Percentiles rank a stretch among this genome's conserved stretches.
Evolutionary conservation across 2,113 vertebrate genomes (phyloP).

Genomic region (Phaethon lepturus): DNA sequence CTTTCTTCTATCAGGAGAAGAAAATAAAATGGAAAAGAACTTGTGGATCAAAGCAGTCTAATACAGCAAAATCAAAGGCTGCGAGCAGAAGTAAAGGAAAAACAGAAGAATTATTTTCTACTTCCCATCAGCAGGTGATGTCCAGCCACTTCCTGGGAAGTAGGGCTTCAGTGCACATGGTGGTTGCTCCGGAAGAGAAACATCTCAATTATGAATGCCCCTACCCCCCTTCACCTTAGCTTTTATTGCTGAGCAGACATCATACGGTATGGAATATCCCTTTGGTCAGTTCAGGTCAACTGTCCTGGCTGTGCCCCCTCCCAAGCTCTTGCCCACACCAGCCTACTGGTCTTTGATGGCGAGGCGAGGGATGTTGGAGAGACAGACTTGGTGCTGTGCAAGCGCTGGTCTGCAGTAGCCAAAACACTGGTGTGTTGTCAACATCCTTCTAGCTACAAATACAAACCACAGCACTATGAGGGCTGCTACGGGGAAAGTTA

Average conservation of each 20-base stretch:
- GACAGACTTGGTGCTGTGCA: background rate
- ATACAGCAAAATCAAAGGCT: background rate
- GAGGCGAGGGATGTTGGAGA: background rate
- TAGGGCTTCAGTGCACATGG: rapidly evolving
- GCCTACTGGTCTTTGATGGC: background rate
- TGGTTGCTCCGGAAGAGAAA: background rate
- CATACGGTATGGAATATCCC: background rate
- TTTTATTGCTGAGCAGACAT: background rate
- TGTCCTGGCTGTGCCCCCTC: background rate
- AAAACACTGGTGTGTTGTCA: background rate
- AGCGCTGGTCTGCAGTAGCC: background rate
- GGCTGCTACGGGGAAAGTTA: background rate
- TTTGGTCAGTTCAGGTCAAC: background rate
- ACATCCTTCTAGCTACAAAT: background rate
- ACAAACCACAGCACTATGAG: background rate
- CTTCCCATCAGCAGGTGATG: background rate
- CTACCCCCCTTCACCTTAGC: background rate
- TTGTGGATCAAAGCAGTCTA: background rate
- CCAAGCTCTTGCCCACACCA: background rate
- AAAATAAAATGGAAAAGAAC: background rate
- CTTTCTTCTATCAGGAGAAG: background rate
- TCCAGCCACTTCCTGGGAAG: background rate
- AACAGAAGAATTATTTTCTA: background rate
- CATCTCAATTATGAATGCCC: rapidly evolving
- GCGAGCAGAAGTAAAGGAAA: background rate